Evolutionary conservation across 2,888 invertebrate species (phyloP), one percentile per base, ranked within the genome.

Genomic region (Chelonus formosanus): DNA sequence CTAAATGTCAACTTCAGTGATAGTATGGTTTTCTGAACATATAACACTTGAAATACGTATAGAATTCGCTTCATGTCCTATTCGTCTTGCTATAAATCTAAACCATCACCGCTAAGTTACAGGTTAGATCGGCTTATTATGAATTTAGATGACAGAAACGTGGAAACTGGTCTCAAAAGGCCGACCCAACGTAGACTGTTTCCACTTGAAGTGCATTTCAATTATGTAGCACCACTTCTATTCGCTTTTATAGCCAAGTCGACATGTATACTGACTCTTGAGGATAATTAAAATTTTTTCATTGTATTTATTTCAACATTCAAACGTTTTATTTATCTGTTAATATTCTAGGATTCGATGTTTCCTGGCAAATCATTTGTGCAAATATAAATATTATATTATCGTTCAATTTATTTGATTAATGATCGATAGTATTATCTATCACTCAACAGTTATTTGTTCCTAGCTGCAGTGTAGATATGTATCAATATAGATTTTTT

Each of bases 121-220:
- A 52, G n/a, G 32, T 40, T 53, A 52, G 45, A 61, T 61, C 61
- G 44, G 44, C 43, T 53, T 53, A 61, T 61, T 53, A 61, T 61
- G 53, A 61, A 61, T 61, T 61, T 61, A 61, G 61, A 53, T 31
- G 32, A 35, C 34, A 32, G 52, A 52, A 32, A 52, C 52, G 34
- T 32, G 52, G 53, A 53, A 61, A 53, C 53, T 48, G 40, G 61
- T 61, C 53, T 61, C 44, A 10, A 52, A 52, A 31, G 62, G 34
- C 55, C 35, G 62, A 63, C 62, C 55, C 55, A 32, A 63, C 62
- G 36, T 36, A 55, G 55, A 63, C 62, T 54, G 31, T 55, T 63
- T 63, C 55, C 48, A 63, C 62, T 63, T 54, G 45, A 31, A 35
- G 44, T 20, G 40, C 53, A 32, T 52, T 44, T 61, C 61, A 61